Percentiles rank a stretch among this genome's conserved stretches.
Evolutionary conservation across 2,888 invertebrate species (phyloP).

Genomic region (Alloplasta piceator): DNA sequence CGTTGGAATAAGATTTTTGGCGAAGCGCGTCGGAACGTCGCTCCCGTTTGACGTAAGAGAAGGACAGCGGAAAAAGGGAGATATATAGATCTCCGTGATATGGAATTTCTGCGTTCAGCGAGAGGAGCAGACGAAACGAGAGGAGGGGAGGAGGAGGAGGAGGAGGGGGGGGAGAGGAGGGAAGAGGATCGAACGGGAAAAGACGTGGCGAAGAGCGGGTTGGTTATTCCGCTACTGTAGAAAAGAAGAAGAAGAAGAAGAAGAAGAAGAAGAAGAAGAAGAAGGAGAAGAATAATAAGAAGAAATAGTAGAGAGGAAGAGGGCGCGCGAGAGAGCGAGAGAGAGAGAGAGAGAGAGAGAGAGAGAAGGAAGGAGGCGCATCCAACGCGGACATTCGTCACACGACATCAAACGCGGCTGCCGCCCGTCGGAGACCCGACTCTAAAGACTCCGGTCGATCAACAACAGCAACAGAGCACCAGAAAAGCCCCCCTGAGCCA

Average conservation of each 20-base stretch:
- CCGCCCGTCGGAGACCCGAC: slow-evolving; percentile 80
- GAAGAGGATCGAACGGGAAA: slow-evolving; percentile 46
- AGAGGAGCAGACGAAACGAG: slow-evolving; percentile 32
- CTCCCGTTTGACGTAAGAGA: slow-evolving; percentile 62
- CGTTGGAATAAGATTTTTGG: too few species aligned
- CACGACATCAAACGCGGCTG: slow-evolving; percentile 82
- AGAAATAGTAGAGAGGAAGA: slow-evolving; percentile 35
- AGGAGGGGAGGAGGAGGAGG: slow-evolving; percentile 22
- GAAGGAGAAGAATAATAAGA: slow-evolving; percentile 29
- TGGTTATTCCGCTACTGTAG: slow-evolving; percentile 67
- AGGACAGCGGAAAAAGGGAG: slow-evolving; percentile 24
- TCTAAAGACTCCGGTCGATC: slow-evolving; percentile 82
- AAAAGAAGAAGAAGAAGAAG: slow-evolving; percentile 35
- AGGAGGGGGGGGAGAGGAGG: slow-evolving; percentile 16
- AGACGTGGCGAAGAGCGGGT: slow-evolving; percentile 59
- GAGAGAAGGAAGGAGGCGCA: slow-evolving; percentile 77
- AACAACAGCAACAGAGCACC: slow-evolving; percentile 77
- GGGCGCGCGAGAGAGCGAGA: slow-evolving; percentile 40
- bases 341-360: slow-evolving; percentile 59
- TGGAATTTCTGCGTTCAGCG: slow-evolving; percentile 66
- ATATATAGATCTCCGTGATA: slow-evolving; percentile 54
- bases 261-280: slow-evolving; percentile 40
- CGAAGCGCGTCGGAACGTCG: slow-evolving; percentile 35
- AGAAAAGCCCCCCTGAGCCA: slow-evolving; percentile 66
- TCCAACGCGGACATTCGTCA: slow-evolving; percentile 83